Evolutionary conservation across 1,140 invertebrate genomes (phyloP), one percentile per base, ranked within the genome.

Genomic region (Brachionus rubens): DNA sequence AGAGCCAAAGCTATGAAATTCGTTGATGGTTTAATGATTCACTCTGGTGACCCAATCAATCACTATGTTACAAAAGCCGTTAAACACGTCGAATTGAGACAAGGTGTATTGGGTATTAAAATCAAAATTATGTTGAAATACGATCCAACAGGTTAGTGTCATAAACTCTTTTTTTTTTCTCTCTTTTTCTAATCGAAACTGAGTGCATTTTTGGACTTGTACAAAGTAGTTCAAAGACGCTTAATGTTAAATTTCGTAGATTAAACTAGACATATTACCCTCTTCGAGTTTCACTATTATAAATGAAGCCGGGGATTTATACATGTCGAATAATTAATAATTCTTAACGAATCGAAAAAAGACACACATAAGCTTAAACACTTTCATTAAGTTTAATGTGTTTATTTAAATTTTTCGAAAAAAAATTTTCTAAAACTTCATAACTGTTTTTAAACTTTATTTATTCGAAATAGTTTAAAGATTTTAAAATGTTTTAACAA

Each of bases 1-100:
- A 88, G 97, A 88, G 97, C 97, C 76, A 99, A 99, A 86, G 94
- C 94, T 16, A 99, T 99, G 97, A 99, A 99, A 85, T 99, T 99
- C 84, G 94, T 97, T 75, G 97, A 99, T 85, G 97, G 97, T 75
- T 88, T 99, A 24, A 99, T 99, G 96, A 99, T 99, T 82, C 97
- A 99, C 87, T 96, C 92, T 82, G 97, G 97, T 83, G 93, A 99
- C 83, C 96, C 97, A 26, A 93, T 92, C 80, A 95, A 96, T 83
- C 94, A 99, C 79, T 99, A 99, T 81, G 95, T 99, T 16, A 94
- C 98, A 82, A 92, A 91, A 28, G 97, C 97, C 75, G 97, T 97
- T 40, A 88, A 97, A 80, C 96, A 99, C 84, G 96, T 99, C 21
- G 88, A 98, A 78, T 89, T 99, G 16, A 88, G 96, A 86, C 96